Base-by-base conservation (phyloP, 53 echinoderm and acorn worm species). In the Crossaster papposus region DNA sequence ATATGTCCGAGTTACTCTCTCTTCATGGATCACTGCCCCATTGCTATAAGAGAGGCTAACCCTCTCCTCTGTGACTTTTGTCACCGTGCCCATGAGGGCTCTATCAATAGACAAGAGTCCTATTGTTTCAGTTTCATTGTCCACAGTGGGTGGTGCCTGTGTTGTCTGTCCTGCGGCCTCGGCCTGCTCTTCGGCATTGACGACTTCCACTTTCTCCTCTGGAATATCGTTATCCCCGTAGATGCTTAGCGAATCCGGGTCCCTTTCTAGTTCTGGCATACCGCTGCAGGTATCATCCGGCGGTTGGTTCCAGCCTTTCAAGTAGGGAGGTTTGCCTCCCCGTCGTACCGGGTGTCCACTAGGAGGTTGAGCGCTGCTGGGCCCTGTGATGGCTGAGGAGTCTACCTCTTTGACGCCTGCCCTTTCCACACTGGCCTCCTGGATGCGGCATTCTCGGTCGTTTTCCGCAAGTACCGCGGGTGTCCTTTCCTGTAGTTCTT, bases 31-130 rank as follows among this genome's bases (percentile, higher is more conserved):
- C 13, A 71, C 2, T 1, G 71, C 30, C 31, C 71, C 71, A 71
- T 14, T 30, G 29, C 31, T 71, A 28, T 71, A 71, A 13, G 71
- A 71, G 24, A 71, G 24, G 12, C 29, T 71, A 28, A 71, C 71
- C 5, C 71, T 71, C 24, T 71, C 71, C 13, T 71, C 31, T 4
- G 71, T 71, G 7, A 71, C 71, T 12, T 71, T 71, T 5, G 71
- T 71, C 24, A 71, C 71, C 29, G 71, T 71, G 24, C 71, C 71
- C 71, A 71, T 71, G 29, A 71, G 71, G 71, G 71, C 71, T 71
- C 30, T 71, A 26, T 71, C 71, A 10, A 71, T 28, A 6, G 26
- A 26, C 24, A 23, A 71, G 29, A 28, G 31, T 71, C 30, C 71
- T 14, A 62, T 3, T 62, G 3, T 62, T 8, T 30, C 29, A 6